phyloP scores from a whole-genome alignment of 2,797 vertebrate genomes.

The Characodon lateralis region DNA sequence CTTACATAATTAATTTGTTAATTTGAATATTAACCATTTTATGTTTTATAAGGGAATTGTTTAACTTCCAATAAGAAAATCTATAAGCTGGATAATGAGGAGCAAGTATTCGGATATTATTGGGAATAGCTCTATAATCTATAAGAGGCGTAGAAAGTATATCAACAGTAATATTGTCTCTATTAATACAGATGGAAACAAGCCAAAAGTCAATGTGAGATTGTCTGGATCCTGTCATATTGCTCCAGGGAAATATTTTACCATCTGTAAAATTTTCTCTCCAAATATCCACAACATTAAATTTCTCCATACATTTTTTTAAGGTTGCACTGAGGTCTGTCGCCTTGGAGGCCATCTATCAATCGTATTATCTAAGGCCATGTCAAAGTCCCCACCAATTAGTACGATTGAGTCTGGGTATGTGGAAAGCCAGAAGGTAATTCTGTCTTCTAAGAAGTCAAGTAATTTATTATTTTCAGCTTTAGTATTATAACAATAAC shows the following conservation, averaged over 20 bases:
- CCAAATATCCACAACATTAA: conserved; percentile 7
- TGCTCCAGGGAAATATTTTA: neutral
- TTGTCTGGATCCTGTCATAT: conserved; percentile 2
- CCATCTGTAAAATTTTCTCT: neutral
- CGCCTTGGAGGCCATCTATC: neutral
- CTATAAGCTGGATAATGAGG: no score
- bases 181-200: neutral
- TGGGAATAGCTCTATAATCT: neutral
- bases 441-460: neutral
- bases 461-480: neutral
- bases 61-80: neutral
- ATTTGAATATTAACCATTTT: neutral
- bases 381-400: neutral
- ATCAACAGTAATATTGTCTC: neutral
- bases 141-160: neutral
- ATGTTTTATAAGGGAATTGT: neutral
- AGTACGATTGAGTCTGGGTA: neutral
- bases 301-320: neutral
- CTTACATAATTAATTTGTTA: no score
- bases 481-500: neutral
- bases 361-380: neutral
- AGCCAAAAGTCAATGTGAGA: neutral
- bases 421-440: neutral
- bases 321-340: neutral
- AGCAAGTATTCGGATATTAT: neutral